Evolutionary conservation across 2,113 vertebrate genomes (phyloP), one percentile per base, ranked within the genome.

Genomic region (Manacus vitellinus): DNA sequence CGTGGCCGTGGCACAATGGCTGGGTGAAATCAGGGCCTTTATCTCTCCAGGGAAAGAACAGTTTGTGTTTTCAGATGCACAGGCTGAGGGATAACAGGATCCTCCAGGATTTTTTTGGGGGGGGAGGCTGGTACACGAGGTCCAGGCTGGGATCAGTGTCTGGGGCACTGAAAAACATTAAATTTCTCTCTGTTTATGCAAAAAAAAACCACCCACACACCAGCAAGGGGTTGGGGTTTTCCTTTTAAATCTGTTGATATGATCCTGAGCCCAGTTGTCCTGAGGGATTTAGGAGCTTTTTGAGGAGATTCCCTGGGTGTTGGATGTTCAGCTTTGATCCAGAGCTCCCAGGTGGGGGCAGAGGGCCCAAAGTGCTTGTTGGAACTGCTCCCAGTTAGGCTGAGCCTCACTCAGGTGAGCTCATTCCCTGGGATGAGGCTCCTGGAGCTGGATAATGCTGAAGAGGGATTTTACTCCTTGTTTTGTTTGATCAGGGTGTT

Each of bases 111-210:
- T 27, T 1, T 23, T 39, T 39, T 10, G 39, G 11, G 39, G 85
- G 65, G 55, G 5, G 25, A 19, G 35, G 28, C 49, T 67, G 76
- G 54, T 5, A 0, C 6, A 0, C 3, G 1, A 27, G 28, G 25
- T 4, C 4, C 0, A 3, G 28, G 20, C 20, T 31, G 52, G 13
- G 35, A 27, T 24, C 77, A 3, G 13, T 3, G 56, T 4, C 54
- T 39, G 7, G 9, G 62, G 56, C n/a, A 14, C 39, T 21, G 3
- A 54, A 12, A 41, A 3, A 2, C 15, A 18, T 33, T 6, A 2
- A 12, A 11, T 35, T 21, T 23, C n/a, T 14, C 8, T 8, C 0
- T 3, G 14, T 27, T 5, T 8, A 3, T 3, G 4, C 17, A 4
- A 28, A 51, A 16, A 23, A 47, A 89, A n/a, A 37, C 37, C 27